phyloP scores from a whole-genome alignment of 2,113 vertebrate genomes.

The Anolis sagrei region DNA sequence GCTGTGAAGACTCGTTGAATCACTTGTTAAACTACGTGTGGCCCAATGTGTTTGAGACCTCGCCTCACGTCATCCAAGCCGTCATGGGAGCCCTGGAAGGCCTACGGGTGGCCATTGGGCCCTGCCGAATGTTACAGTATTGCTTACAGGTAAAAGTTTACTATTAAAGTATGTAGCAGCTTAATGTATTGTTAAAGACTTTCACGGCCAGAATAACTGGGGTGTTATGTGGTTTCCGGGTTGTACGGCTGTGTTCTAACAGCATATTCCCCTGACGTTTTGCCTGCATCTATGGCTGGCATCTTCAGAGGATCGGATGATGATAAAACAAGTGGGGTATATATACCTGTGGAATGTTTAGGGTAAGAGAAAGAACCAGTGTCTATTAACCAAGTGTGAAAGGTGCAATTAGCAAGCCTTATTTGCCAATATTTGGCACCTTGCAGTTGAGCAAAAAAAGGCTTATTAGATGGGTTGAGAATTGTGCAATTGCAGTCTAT shows the following conservation, averaged over 20 bases:
- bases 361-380: too few relatives aligned
- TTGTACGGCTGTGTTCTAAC: too few relatives aligned
- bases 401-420: too few relatives aligned
- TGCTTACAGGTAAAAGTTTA: conserved; percentile 89
- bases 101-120: conserved; percentile 93
- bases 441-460: not conserved
- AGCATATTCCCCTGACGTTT: too few relatives aligned
- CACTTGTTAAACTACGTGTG: conserved; percentile 97
- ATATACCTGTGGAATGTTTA: too few relatives aligned
- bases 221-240: too few relatives aligned
- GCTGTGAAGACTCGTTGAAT: conserved; percentile 97
- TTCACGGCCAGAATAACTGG: too few relatives aligned
- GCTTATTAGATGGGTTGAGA: not conserved
- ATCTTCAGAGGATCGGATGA: too few relatives aligned
- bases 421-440: not conserved
- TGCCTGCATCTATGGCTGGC: too few relatives aligned
- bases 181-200: too few relatives aligned
- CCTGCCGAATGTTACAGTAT: conserved; percentile 98
- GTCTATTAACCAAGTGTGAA: too few relatives aligned
- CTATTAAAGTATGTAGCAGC: not conserved
- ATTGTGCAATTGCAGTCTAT: not conserved
- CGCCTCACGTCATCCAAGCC: conserved; percentile 97
- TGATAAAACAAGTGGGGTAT: too few relatives aligned
- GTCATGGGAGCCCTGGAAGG: conserved; percentile 98
- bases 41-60: conserved; percentile 98